Evolutionary conservation across 37 sponge, comb jelly and placozoan species (phyloP).

Genomic region (Spongilla lacustris): DNA sequence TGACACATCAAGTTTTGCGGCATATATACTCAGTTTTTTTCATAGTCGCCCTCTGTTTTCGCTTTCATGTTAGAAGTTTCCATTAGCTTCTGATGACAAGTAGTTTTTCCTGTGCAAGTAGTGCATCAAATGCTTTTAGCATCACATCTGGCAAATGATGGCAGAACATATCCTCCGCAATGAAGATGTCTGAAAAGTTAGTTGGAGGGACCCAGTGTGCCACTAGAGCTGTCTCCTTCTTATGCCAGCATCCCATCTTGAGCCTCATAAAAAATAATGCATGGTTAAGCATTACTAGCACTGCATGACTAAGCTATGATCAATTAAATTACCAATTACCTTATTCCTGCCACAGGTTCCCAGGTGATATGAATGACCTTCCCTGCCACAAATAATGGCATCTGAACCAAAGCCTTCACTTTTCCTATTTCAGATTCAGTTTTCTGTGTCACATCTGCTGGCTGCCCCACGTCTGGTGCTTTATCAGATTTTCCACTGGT

Average conservation of each 20-base stretch:
- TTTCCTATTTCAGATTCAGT: conserved; percentile 56
- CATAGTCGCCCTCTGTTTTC: no score
- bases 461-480: background rate
- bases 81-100: background rate
- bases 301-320: no score
- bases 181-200: conserved; percentile 41
- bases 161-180: conserved; percentile 33
- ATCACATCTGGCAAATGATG: conserved; percentile 34
- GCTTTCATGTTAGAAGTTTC: no score
- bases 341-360: background rate
- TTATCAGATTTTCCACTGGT: background rate
- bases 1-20: no score
- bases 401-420: background rate
- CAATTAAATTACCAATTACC: no score
- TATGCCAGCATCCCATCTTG: no score
- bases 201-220: conserved; percentile 37
- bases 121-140: background rate
- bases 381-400: conserved; percentile 54
- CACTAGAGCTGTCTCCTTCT: no score
- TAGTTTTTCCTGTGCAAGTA: conserved; percentile 28
- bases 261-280: no score
- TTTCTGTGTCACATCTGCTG: background rate
- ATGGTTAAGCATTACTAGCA: no score
- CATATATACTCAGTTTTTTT: no score
- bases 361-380: conserved; percentile 58